Conservation (phyloP, 2,888 invertebrate species). For the Lasioglossum malachurum region DNA sequence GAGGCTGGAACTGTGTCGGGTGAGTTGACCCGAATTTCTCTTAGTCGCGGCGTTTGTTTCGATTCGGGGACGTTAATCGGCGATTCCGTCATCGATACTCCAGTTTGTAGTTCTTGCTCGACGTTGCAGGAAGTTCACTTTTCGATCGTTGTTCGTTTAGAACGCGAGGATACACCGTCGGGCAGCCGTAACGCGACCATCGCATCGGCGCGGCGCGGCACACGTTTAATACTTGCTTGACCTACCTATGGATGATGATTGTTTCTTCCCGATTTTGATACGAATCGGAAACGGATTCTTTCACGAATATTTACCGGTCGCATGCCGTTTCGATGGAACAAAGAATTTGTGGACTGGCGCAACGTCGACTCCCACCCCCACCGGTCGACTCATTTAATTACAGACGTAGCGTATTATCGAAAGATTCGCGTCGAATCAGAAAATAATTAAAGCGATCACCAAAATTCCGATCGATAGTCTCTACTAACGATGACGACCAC, state of each 20-base stretch:
- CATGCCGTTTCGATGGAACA: not conserved
- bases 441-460: not conserved
- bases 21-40: constrained; percentile 68
- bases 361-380: no score
- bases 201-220: no score
- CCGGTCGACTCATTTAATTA: no score
- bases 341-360: not conserved
- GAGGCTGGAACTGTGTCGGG: constrained; percentile 56
- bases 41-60: constrained; percentile 43
- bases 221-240: constrained; percentile 25
- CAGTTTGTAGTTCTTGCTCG: constrained; percentile 28
- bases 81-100: constrained; percentile 57
- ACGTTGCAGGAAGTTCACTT: constrained; percentile 4
- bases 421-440: not conserved
- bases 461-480: not conserved
- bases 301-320: not conserved
- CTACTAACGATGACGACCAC: not conserved
- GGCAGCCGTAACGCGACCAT: constrained; percentile 9
- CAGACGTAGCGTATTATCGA: not conserved
- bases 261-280: constrained; percentile 7
- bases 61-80: constrained; percentile 55
- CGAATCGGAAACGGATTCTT: constrained; percentile 2
- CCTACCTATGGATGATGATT: constrained; percentile 1
- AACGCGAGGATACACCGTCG: not conserved
- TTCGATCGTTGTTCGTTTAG: constrained; percentile 27